Conservation (phyloP, 2,113 vertebrate genomes). For the Zeus faber region DNA sequence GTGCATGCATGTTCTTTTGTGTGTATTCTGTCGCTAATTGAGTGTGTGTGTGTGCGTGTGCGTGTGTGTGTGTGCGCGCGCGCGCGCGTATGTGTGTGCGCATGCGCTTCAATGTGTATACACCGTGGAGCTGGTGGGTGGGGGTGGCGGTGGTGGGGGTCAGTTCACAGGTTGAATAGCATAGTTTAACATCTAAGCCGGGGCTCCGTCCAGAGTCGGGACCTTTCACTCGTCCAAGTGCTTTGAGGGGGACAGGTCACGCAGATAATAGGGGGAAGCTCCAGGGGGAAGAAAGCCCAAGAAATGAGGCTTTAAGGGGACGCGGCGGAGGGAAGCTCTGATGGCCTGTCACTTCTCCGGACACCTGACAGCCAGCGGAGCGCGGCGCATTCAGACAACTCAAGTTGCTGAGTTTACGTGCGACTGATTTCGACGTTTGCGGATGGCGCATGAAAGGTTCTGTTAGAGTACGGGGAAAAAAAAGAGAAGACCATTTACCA, state of each 20-base stretch:
- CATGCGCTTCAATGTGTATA: not conserved
- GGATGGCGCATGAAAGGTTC: not conserved
- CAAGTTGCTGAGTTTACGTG: conserved; percentile 23
- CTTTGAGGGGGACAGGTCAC: conserved; percentile 59
- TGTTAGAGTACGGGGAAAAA: not conserved
- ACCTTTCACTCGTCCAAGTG: conserved; percentile 60
- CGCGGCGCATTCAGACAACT: conserved; percentile 43
- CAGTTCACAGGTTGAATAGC: conserved; percentile 37
- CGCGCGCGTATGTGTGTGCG: not conserved
- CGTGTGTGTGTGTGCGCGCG: not conserved
- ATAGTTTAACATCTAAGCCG: conserved; percentile 44
- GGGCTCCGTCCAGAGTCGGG: conserved; percentile 53
- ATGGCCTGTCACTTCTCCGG: conserved; percentile 42
- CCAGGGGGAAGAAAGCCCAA: conserved; percentile 42
- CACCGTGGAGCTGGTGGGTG: not conserved
- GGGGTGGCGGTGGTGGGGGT: not conserved
- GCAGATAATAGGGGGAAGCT: conserved; percentile 48
- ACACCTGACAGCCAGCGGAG: conserved; percentile 32
- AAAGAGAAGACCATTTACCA: too few relatives aligned
- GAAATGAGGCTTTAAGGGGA: conserved; percentile 40
- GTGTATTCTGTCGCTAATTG: too few relatives aligned
- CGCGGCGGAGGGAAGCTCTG: conserved; percentile 29
- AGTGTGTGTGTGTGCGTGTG: conserved; percentile 2
- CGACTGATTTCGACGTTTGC: not conserved
- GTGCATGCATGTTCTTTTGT: conserved; percentile 5